Base-by-base conservation (phyloP, 2,888 invertebrate species). In the Apamea anceps region DNA sequence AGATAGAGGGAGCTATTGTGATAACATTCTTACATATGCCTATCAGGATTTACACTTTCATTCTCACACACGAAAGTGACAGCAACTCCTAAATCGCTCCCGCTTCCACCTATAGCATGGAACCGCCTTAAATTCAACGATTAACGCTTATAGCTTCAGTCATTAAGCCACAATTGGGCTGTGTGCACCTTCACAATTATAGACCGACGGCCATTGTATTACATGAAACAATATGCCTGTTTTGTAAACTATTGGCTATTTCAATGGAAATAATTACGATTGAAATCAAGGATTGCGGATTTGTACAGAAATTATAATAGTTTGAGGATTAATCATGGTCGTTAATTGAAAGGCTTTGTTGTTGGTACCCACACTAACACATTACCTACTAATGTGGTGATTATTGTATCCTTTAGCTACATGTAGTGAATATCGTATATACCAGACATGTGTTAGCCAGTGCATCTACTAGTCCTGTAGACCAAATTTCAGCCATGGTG, bases 151-250 rank as follows among this genome's bases (percentile, higher is more conserved):
- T 93, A 94, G 93, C 91, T 87, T 85, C 91, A 93, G 93, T 95
- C 95, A 95, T 95, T 95, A 95, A 95, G 94, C 93, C 93, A 93
- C 95, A 95, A 94, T 95, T 94, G 95, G 94, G 90, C 90, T 85
- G 87, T 92, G 92, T 92, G 90, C 92, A 91, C 92, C 93, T 93
- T 91, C 90, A 93, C 94, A 93, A 94, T 93, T 94, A 92, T 90
- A 92, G 90, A 86, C 81, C 86, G 74, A 87, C 88, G 79, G 78
- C 89, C 90, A 93, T 93, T 93, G 93, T 93, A 87, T 90, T 88
- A 91, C 78, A 87, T 60, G 72, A 82, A 84, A 88, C 88, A 90
- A 90, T 88, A 87, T 86, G 80, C 79, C 66, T 66, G 68, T 74
- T 72, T 75, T 45, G 51, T 75, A 37, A 37, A 81, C 75, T 72